These are phyloP conservation scores for Setipinna tenuifilis DNA, from an alignment of 2,797 vertebrate species.

Conservation along the genomic window DNA sequence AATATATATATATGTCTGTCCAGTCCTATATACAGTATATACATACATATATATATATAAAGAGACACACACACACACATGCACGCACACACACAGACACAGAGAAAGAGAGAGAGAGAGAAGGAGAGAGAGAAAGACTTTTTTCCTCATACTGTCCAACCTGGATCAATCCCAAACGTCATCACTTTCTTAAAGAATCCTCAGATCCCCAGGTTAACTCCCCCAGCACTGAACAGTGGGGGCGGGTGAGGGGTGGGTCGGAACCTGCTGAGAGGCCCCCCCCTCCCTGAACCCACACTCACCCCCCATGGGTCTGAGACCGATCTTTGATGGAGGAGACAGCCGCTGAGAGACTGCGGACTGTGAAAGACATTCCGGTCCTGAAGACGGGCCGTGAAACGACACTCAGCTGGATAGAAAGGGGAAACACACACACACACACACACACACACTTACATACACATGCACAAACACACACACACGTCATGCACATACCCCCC, in stretches of 20 bases:
- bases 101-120: too few relatives aligned
- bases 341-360: background rate
- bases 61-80: too few relatives aligned
- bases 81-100: too few relatives aligned
- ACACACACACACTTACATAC: background rate
- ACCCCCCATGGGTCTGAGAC: background rate
- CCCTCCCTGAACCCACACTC: too few relatives aligned
- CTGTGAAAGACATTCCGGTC: constrained; percentile 34
- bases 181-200: too few relatives aligned
- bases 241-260: background rate
- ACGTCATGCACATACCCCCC: background rate
- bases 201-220: too few relatives aligned
- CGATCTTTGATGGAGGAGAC: background rate
- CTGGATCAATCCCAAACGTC: too few relatives aligned
- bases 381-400: constrained; percentile 28
- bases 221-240: background rate
- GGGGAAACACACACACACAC: background rate
- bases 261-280: background rate
- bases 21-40: too few relatives aligned
- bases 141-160: too few relatives aligned
- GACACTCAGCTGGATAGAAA: constrained; percentile 26
- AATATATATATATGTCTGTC: too few relatives aligned
- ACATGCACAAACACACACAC: background rate
- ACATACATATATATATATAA: too few relatives aligned
- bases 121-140: too few relatives aligned